Conservation (phyloP, 1,140 invertebrate species). For the Drosophila saltans region DNA sequence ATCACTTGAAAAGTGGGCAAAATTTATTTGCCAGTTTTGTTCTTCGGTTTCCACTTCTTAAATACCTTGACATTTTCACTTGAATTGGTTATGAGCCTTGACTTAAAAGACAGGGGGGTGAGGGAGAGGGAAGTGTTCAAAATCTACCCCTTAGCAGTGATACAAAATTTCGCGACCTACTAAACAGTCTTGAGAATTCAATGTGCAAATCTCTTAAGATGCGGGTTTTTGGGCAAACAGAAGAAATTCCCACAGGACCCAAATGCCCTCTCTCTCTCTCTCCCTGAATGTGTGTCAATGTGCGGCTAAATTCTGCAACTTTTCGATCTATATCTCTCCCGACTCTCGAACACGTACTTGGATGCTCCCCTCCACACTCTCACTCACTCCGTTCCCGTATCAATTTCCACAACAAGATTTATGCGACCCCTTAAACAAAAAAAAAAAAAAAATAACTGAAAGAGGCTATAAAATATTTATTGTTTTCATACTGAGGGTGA, state of each 20-base stretch:
- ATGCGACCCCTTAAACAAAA: conserved; percentile 58
- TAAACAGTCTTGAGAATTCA: conserved; percentile 47
- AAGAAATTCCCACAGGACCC: conserved; percentile 47
- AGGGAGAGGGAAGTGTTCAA: neutral
- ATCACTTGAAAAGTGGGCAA: neutral
- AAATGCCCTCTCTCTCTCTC: conserved; percentile 1
- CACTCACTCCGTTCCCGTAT: conserved; percentile 44
- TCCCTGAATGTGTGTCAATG: neutral
- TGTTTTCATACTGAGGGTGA: conserved; percentile 61
- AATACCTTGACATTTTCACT: conserved; percentile 1
- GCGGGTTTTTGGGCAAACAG: conserved; percentile 24
- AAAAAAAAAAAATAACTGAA: conserved; percentile 38
- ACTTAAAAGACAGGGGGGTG: neutral
- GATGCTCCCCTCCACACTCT: neutral
- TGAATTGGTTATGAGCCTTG: neutral
- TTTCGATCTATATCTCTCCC: conserved; percentile 31
- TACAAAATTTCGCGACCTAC: conserved; percentile 27
- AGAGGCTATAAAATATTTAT: conserved; percentile 75
- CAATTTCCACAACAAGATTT: conserved; percentile 71
- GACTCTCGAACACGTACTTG: conserved; percentile 21
- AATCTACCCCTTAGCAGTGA: conserved; percentile 30
- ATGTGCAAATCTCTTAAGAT: conserved; percentile 51
- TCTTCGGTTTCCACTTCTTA: neutral
- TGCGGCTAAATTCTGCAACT: conserved; percentile 47
- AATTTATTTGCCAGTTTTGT: too few relatives aligned